Base-by-base conservation (phyloP, 2,797 vertebrate species). In the Onychomys leucogaster region DNA sequence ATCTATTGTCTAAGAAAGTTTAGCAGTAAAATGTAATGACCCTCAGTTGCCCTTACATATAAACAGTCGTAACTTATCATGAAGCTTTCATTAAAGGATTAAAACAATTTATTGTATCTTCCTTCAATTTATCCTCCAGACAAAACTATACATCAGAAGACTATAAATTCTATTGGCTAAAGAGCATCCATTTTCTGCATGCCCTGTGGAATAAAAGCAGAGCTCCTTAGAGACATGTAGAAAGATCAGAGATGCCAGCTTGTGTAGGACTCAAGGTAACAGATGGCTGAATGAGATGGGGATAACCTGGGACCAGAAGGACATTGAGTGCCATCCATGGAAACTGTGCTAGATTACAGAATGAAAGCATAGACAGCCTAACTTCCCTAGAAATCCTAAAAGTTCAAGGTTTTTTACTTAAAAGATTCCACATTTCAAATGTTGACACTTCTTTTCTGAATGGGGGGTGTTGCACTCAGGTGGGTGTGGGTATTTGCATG, bases 1-100 rank as follows among this genome's bases (percentile, higher is more conserved):
- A 76, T 90, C 17, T 92, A 83, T 91, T 90, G 81, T 61, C 67
- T 87, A 88, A 94, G 49, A 89, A 92, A 91, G 89, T 80, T 23
- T 59, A 82, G 69, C 12, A 91, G 55, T 67, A 97, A 90, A 90
- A 92, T 19, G 8, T 86, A 92, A 1, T 76, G 59, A 81, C 59
- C 65, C n/a, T 89, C 46, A 88, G 46, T 84, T 93, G 69, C 41
- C 23, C 23, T 46, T 37, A 0, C 16, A 80, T 61, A 21, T 93
- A 49, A 59, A 41, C 37, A 71, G 34, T 67, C 52, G 61, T 37
- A 75, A 77, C 37, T 91, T 78, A 89, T 17, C 55, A 37, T 76
- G 61, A 89, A 89, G 43, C 4, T n/a, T 83, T 84, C 63, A 12
- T 92, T 75, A 80, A 94, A 95, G 91, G 27, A 23, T 59, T 25